A percentile compares a stretch with the other conserved stretches of the same genome.
Evolutionary conservation across 2,113 vertebrate genomes (phyloP).

Genomic region (Channa maculata): DNA sequence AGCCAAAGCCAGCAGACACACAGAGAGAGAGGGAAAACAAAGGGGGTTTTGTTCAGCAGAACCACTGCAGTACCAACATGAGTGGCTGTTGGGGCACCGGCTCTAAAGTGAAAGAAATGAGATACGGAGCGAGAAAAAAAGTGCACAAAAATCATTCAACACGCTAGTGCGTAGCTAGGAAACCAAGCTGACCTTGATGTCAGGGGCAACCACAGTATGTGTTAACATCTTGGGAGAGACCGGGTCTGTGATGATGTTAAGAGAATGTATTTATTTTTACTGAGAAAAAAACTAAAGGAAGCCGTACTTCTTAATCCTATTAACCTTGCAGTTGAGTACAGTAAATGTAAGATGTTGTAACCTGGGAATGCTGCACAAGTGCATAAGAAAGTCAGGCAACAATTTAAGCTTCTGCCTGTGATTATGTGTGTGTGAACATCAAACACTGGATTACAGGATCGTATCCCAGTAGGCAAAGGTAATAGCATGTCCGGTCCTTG

Average conservation of each 20-base stretch:
- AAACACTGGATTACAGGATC: conserved; percentile 9
- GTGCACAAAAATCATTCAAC: conserved; percentile 62
- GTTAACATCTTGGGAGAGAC: conserved; percentile 37
- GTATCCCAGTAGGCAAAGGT: conserved; percentile 4
- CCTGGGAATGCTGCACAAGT: conserved; percentile 13
- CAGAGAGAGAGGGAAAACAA: conserved; percentile 52
- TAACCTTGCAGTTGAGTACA: background rate
- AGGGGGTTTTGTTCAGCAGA: conserved; percentile 68
- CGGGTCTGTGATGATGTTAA: conserved; percentile 5
- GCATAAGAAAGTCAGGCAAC: conserved; percentile 13
- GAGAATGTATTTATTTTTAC: background rate
- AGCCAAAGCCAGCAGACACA: background rate
- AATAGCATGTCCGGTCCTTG: conserved; percentile 14
- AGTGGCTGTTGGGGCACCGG: conserved; percentile 70
- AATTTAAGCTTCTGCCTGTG: background rate
- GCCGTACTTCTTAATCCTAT: conserved; percentile 12
- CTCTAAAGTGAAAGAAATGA: conserved; percentile 73
- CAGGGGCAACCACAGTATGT: conserved; percentile 38
- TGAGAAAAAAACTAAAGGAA: conserved; percentile 15
- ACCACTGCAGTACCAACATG: conserved; percentile 65
- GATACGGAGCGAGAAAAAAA: conserved; percentile 68
- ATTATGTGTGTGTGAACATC: conserved; percentile 11
- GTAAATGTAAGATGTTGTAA: conserved; percentile 13
- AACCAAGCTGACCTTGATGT: conserved; percentile 66
- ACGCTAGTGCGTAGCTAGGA: conserved; percentile 65